Conservation (phyloP, 1,140 invertebrate species). For the Cylas formicarius region DNA sequence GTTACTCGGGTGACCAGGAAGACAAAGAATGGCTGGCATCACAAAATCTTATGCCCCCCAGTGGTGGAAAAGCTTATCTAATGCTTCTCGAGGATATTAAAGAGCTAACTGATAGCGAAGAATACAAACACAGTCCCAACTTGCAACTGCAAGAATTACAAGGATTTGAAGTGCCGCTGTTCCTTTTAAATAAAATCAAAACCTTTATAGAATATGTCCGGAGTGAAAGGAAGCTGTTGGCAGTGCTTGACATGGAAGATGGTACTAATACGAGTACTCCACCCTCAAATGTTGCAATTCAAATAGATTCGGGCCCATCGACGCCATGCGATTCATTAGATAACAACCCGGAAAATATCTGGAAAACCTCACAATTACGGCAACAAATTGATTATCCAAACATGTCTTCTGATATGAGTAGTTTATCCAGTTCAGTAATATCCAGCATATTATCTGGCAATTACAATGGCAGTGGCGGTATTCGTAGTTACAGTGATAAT, state of each 20-base stretch:
- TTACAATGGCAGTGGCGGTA: no score
- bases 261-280: constrained; percentile 36
- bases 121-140: constrained; percentile 62
- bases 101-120: constrained; percentile 62
- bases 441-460: constrained; percentile 32
- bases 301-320: constrained; percentile 32
- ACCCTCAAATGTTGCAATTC: constrained; percentile 31
- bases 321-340: constrained; percentile 35
- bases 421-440: constrained; percentile 38
- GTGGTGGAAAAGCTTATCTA: constrained; percentile 71
- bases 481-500: no score
- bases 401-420: constrained; percentile 38
- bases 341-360: constrained; percentile 27
- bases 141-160: constrained; percentile 59
- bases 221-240: constrained; percentile 32
- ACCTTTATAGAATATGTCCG: constrained; percentile 45
- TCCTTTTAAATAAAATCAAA: constrained; percentile 65
- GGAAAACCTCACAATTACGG: constrained; percentile 30
- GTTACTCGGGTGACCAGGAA: constrained; percentile 72
- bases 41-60: constrained; percentile 66
- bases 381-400: constrained; percentile 36
- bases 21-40: constrained; percentile 77
- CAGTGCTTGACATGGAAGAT: constrained; percentile 34
- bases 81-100: constrained; percentile 74
- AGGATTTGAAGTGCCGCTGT: constrained; percentile 65